Conservation (phyloP, 2,888 invertebrate genomes). For the Brassicogethes aeneus region DNA sequence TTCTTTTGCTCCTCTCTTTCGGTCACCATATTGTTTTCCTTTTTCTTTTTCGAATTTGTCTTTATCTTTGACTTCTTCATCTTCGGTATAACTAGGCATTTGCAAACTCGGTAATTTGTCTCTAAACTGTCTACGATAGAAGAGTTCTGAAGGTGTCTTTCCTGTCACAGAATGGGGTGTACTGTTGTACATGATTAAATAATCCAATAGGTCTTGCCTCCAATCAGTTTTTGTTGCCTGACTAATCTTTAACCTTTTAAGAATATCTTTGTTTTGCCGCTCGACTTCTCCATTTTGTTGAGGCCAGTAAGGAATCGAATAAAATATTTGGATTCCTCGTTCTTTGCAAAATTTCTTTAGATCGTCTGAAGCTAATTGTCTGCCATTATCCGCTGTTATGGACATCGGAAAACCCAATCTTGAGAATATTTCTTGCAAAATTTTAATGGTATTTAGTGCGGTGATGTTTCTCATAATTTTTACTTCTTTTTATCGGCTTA, state of each 20-base stretch:
- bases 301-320: too few species aligned
- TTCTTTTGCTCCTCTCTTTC: background rate
- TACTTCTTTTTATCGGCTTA: conserved; percentile 14
- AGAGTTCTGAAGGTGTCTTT: conserved; percentile 19
- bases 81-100: background rate
- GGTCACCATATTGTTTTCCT: background rate
- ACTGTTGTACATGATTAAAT: conserved; percentile 17
- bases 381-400: conserved; percentile 17
- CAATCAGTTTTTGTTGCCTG: conserved; percentile 10
- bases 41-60: too few species aligned
- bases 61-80: too few species aligned
- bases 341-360: conserved; percentile 13
- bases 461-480: conserved; percentile 15
- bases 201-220: conserved; percentile 16
- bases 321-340: too few species aligned
- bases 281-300: too few species aligned
- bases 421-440: conserved; percentile 17
- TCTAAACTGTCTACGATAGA: conserved; percentile 15
- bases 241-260: too few species aligned
- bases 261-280: conserved; percentile 15
- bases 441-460: conserved; percentile 11
- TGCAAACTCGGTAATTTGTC: conserved; percentile 16
- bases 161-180: conserved; percentile 24
- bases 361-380: conserved; percentile 16
- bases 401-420: conserved; percentile 16